phyloP scores from a whole-genome alignment of 2,888 invertebrate species.

The Hyposoter dolosus region DNA sequence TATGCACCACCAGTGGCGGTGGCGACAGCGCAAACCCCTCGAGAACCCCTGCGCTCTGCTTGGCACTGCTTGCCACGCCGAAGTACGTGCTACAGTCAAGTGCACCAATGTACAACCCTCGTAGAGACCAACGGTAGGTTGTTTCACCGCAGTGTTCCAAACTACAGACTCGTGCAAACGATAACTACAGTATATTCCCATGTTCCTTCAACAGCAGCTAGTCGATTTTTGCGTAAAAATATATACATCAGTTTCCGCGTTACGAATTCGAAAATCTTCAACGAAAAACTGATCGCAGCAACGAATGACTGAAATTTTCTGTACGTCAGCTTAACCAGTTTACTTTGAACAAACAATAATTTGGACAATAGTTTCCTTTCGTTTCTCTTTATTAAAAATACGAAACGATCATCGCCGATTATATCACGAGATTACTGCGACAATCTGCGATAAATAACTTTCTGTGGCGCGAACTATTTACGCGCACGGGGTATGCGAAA shows the following conservation, averaged over 20 bases:
- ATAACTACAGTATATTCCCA: conserved; percentile 24
- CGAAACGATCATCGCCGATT: no score
- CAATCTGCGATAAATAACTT: not conserved
- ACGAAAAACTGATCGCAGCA: not conserved
- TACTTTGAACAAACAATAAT: no score
- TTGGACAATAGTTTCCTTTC: no score
- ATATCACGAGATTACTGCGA: not conserved
- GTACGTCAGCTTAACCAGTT: no score
- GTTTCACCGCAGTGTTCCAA: conserved; percentile 63
- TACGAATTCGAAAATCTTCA: not conserved
- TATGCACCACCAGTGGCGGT: conserved; percentile 73
- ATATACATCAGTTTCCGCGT: not conserved
- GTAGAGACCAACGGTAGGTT: conserved; percentile 57
- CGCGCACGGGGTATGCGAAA: not conserved
- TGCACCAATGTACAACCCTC: conserved; percentile 75
- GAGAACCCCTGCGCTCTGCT: conserved; percentile 56
- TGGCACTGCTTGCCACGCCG: conserved; percentile 77
- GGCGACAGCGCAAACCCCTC: conserved; percentile 58
- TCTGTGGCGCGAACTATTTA: not conserved
- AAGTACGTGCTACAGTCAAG: conserved; percentile 83
- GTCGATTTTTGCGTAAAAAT: not conserved
- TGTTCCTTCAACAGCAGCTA: not conserved
- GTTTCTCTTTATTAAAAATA: no score
- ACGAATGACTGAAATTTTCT: no score
- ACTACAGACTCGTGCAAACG: conserved; percentile 46